Conservation (phyloP, 1,140 invertebrate genomes). For the Mamestra configurata region DNA sequence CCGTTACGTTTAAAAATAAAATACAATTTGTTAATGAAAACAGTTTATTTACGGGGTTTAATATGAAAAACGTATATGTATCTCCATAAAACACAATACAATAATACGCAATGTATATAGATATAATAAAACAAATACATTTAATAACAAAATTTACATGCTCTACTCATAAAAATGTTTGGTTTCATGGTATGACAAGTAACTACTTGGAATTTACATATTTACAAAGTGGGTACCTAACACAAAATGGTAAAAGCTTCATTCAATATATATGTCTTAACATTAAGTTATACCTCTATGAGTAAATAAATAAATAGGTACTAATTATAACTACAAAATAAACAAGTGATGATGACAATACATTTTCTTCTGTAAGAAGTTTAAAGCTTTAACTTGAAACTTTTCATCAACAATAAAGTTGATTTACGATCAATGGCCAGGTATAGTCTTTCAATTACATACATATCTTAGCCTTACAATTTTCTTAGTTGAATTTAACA, state of each 20-base stretch:
- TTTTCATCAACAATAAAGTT: constrained; percentile 23
- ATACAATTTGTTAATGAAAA: constrained; percentile 73
- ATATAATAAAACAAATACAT: constrained; percentile 78
- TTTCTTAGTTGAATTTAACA: not conserved
- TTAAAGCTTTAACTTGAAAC: constrained; percentile 58
- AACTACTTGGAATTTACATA: constrained; percentile 86
- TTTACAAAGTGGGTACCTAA: constrained; percentile 80
- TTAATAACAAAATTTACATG: constrained; percentile 85
- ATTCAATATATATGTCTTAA: constrained; percentile 69
- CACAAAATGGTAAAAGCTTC: constrained; percentile 81
- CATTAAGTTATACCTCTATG: constrained; percentile 63
- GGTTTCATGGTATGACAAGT: constrained; percentile 85
- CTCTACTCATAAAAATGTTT: constrained; percentile 85
- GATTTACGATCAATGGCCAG: constrained; percentile 16
- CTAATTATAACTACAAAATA: constrained; percentile 55
- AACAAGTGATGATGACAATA: constrained; percentile 42
- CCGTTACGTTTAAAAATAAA: constrained; percentile 35
- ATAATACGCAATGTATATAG: constrained; percentile 70
- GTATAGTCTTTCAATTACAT: constrained; percentile 20
- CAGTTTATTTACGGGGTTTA: constrained; percentile 82
- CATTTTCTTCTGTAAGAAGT: constrained; percentile 44
- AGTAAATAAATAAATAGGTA: constrained; percentile 79
- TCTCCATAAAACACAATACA: constrained; percentile 79
- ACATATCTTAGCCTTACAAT: not conserved
- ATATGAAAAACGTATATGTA: constrained; percentile 79